Evolutionary conservation across 2,888 invertebrate species (phyloP), one percentile per base, ranked within the genome.

Genomic region (Rhynchonema sp.): DNA sequence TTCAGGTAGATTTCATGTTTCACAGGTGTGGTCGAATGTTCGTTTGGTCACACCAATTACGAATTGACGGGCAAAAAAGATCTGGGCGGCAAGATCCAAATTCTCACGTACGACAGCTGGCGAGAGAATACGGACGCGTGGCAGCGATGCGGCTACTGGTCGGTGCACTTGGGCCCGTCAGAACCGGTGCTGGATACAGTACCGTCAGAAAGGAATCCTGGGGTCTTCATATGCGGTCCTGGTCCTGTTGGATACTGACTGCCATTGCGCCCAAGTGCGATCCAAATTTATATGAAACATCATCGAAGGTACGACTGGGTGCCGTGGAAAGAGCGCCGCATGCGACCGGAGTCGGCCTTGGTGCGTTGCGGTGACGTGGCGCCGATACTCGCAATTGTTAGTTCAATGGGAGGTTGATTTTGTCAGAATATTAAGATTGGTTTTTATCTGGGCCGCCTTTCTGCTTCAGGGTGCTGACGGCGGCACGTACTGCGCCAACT

Each of bases 11-110:
- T 13, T 38, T 20, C 9, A 38, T 38, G 13, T 38, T 38, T 20
- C 9, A 38, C 9, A 38, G 9, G 9, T 13, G 13, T 13, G 38
- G 38, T 38, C 13, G 38, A 38, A 38, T 38, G 38, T 38, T 38
- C 38, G 13, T 38, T 38, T 20, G 13, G 13, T 9, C 20, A 38
- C 38, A 13, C 38, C 38, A 38, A 38, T 9, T 9, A 13, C 38
- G 38, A 38, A 20, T 20, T 38, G 13, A 38, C 9, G 29, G 65
- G 63, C 20, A 60, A 58, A 30, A 58, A 63, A 56, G 67, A 69
- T 60, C 62, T 69, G 49, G 67, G 65, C 57, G 69, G 69, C 56
- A 65, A 68, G 60, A 69, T 69, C 55, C 69, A 69, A 61, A 62
- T 63, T 29, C 20, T 55, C 13, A 38, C 38, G 13, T 38, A 13